Evolutionary conservation across 2,888 invertebrate species (phyloP).

Genomic region (Spodoptera picta): DNA sequence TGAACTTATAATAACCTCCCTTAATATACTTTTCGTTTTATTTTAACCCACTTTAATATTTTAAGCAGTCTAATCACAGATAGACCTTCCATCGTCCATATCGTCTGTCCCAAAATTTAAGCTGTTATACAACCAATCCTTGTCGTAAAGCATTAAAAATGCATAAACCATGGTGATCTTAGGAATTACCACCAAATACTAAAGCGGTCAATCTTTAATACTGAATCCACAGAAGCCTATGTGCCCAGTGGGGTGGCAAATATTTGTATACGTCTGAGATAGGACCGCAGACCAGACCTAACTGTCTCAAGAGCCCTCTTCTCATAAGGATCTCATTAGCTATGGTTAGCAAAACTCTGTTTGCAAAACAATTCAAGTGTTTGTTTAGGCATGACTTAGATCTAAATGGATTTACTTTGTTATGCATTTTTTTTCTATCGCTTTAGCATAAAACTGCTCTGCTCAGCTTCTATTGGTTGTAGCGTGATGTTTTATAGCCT

Average conservation of each 20-base stretch:
- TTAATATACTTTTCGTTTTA: too few relatives aligned
- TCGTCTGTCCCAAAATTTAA: too few relatives aligned
- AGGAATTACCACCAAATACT: neutral
- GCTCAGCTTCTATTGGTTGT: too few relatives aligned
- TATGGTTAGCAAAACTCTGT: conserved; percentile 51
- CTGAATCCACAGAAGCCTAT: conserved; percentile 38
- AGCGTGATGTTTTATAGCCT: too few relatives aligned
- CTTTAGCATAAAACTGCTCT: too few relatives aligned
- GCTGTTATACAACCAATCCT: too few relatives aligned
- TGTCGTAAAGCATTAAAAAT: too few relatives aligned
- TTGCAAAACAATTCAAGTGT: conserved; percentile 38
- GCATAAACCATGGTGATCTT: too few relatives aligned
- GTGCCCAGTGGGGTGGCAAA: conserved; percentile 40
- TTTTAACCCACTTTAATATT: too few relatives aligned
- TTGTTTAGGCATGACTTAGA: conserved; percentile 37
- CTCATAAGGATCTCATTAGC: conserved; percentile 58
- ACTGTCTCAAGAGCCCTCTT: conserved; percentile 55
- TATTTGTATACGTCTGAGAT: conserved; percentile 58
- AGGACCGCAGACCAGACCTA: conserved; percentile 46
- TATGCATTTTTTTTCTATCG: conserved; percentile 10
- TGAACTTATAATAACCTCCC: too few relatives aligned
- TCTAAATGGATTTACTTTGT: conserved; percentile 40
- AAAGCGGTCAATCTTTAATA: conserved; percentile 11
- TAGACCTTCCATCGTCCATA: too few relatives aligned
- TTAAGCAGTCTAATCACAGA: too few relatives aligned